Evolutionary conservation across 2,888 invertebrate genomes (phyloP).

Genomic region (Neria commutata): DNA sequence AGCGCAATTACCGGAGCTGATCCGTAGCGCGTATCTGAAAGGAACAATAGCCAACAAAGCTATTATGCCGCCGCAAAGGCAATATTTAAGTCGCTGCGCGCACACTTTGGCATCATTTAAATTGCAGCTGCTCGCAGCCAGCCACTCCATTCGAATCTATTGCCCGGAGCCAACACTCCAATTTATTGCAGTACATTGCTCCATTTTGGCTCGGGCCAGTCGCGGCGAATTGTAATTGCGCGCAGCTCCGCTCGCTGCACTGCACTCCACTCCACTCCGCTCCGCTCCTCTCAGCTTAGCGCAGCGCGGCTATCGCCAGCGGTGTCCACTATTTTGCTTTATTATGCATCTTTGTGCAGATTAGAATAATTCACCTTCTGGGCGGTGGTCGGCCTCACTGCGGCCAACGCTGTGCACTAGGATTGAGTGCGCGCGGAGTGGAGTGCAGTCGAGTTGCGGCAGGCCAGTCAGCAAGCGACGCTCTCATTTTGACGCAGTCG

Average conservation of each 20-base stretch:
- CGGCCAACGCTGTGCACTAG: background rate
- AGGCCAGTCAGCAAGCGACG: background rate
- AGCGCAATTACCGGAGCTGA: background rate
- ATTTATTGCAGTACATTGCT: background rate
- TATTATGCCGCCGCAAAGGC: background rate
- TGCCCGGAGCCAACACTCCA: background rate
- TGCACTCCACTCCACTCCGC: background rate
- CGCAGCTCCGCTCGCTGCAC: background rate
- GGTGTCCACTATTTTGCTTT: conserved; percentile 36
- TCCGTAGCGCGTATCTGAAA: background rate
- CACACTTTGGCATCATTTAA: background rate
- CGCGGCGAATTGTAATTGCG: background rate
- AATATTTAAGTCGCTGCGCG: background rate
- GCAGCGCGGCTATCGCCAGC: conserved; percentile 31
- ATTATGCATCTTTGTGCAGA: conserved; percentile 37
- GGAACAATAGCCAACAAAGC: background rate
- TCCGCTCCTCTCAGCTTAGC: background rate
- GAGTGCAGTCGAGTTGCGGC: background rate
- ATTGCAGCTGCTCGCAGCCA: background rate
- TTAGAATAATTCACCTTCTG: conserved; percentile 44
- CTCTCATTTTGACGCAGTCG: conserved; percentile 1
- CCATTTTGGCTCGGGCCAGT: too few relatives aligned
- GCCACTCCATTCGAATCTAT: background rate
- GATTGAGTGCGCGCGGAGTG: background rate
- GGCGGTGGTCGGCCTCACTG: conserved; percentile 27